Base-by-base conservation (phyloP, 2,888 invertebrate genomes). In the Asteroscopus sphinx region DNA sequence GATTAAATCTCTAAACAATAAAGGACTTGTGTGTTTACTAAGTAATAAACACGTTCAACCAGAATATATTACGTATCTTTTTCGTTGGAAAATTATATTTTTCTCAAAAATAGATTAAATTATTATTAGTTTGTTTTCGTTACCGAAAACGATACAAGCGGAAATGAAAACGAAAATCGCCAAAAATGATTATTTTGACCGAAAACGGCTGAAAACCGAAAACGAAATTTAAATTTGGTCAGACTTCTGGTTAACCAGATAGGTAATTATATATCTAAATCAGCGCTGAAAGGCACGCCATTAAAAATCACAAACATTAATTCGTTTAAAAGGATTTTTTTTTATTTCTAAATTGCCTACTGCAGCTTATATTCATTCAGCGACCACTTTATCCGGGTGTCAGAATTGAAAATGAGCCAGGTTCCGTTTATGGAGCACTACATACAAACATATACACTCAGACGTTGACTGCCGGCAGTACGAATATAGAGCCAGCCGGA, bases 341-440 rank as follows among this genome's bases (percentile, higher is more conserved):
- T 78, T 77, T 79, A 77, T 80, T 81, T 83, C 69, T 68, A 81
- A 79, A 81, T 80, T 77, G 79, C 77, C 78, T 77, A 76, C 77
- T 75, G 79, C 79, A 80, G 85, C 77, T 85, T 85, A 84, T 84
- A 86, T 86, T 87, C 85, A 87, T 86, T 84, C 82, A 82, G 82
- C 79, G 79, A 85, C 85, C 89, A 87, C 87, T 89, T 90, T 90
- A 90, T 88, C 81, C 88, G 82, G 81, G 88, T 92, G 92, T 93
- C 92, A 91, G 92, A 93, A 92, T 93, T 89, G 84, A 85, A 89
- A 92, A 93, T 92, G 90, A 92, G 88, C 81, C 73, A 79, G 68
- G 81, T 85, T 86, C 87, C 85, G 86, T 88, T 90, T 90, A 87
- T 88, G 84, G 85, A 86, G 82, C 82, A 84, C 81, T 89, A 86